Evolutionary conservation across 2,797 vertebrate genomes (phyloP).

Genomic region (Carapus acus): DNA sequence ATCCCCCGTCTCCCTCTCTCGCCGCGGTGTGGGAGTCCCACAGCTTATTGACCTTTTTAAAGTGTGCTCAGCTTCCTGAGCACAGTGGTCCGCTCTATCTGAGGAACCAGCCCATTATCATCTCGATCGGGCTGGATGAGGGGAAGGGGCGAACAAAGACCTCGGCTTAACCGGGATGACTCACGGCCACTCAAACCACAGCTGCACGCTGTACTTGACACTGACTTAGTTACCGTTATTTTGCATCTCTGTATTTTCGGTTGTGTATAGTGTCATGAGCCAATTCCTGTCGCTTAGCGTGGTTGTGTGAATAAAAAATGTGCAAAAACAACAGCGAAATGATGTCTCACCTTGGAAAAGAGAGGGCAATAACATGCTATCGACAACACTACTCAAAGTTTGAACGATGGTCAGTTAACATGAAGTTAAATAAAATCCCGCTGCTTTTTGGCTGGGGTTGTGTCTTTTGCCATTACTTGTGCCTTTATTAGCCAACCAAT

Average conservation of each 20-base stretch:
- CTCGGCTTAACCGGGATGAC: conserved; percentile 28
- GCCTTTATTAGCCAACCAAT: no score
- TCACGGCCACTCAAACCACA: conserved; percentile 25
- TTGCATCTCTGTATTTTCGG: conserved; percentile 17
- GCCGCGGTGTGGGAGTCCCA: conserved; percentile 36
- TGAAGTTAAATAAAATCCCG: no score
- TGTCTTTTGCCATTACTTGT: no score
- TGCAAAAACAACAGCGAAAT: not conserved
- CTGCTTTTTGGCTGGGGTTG: no score
- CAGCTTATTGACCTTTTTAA: conserved; percentile 53
- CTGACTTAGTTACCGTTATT: conserved; percentile 17
- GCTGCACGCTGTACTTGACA: conserved; percentile 8
- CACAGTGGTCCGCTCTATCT: conserved; percentile 23
- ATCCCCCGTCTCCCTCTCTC: conserved; percentile 1
- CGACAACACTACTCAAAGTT: no score
- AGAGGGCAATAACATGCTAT: no score
- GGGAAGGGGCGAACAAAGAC: conserved; percentile 37
- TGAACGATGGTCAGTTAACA: no score
- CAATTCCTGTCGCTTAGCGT: not conserved
- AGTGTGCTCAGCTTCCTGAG: conserved; percentile 30
- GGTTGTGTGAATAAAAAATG: not conserved
- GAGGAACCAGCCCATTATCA: conserved; percentile 37
- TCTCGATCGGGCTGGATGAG: conserved; percentile 29
- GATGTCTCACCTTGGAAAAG: not conserved
- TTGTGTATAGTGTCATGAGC: not conserved